Percentiles rank a stretch among this genome's conserved stretches.
Conservation (phyloP, 2,113 vertebrate genomes). For the Cololabis saira region DNA sequence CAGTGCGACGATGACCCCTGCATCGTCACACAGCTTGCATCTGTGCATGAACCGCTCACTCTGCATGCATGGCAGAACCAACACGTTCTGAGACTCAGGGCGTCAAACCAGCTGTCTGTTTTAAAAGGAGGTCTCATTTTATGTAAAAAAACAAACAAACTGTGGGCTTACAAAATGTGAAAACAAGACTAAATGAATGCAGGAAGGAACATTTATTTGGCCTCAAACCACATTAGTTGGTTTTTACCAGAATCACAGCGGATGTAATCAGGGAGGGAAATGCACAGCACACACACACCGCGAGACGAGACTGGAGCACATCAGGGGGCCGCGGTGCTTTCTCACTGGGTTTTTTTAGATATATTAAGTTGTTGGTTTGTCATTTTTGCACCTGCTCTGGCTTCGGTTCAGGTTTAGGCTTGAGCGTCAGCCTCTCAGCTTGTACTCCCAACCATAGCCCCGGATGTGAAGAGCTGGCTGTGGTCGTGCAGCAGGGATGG, state of each 20-base stretch:
- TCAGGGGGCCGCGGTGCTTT: constrained; percentile 24
- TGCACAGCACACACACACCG: constrained; percentile 43
- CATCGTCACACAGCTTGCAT: constrained; percentile 30
- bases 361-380: constrained; percentile 36
- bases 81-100: neutral
- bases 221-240: constrained; percentile 44
- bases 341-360: constrained; percentile 31
- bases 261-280: constrained; percentile 52
- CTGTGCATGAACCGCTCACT: constrained; percentile 25
- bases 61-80: neutral
- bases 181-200: constrained; percentile 42
- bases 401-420: constrained; percentile 9
- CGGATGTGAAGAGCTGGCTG: constrained; percentile 3
- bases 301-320: constrained; percentile 35
- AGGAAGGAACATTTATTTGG: constrained; percentile 32
- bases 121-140: constrained; percentile 1
- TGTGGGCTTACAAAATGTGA: constrained; percentile 3
- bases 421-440: constrained; percentile 1
- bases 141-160: too few relatives aligned
- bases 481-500: neutral
- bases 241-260: constrained; percentile 42
- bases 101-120: neutral
- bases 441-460: neutral
- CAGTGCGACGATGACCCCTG: constrained; percentile 7
- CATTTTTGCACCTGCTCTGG: constrained; percentile 48